Base-by-base conservation (phyloP, 2,113 vertebrate species). In the Nesoenas mayeri region DNA sequence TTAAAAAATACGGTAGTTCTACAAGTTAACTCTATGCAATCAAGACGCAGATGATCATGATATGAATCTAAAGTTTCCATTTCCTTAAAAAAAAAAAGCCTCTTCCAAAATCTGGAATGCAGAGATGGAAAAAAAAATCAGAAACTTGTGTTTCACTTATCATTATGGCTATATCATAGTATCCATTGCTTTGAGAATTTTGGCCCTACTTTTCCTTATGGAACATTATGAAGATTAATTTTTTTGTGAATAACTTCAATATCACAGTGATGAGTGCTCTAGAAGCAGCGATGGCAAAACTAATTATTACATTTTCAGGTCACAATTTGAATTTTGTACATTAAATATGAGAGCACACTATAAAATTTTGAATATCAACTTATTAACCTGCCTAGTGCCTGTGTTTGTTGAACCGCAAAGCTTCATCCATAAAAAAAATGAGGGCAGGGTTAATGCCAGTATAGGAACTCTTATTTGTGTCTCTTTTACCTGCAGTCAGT, bases 71-170 rank as follows among this genome's bases (percentile, higher is more conserved):
- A 73, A 73, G 2, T 28, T 89, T 64, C 6, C 2, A 3, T 72
- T 96, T 53, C 14, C 11, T 47, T 91, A 73, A 64, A 84, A 79
- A 75, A 54, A 36, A 8, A 64, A 8, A 9, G 5, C 17, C 17
- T 0, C 6, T 1, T 6, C 7, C 12, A 0, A 12, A n/a, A 1
- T 51, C 12, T 67, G 36, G 31, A 84, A 86, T 38, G 7, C 9
- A 85, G 22, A 60, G 22, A 4, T 72, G 8, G 7, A 40, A 84
- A 26, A 21, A 34, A 48, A 34, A 29, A 34, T 5, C 12, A 48
- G 15, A 83, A 64, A 32, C 5, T 48, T 57, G 1, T n/a, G 57
- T 86, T 86, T 89, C 16, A 16, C 4, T 1, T 32, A 31, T 53
- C 1, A 5, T 26, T 67, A 29, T 75, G 26, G 6, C 22, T 66